Evolutionary conservation across 2,888 invertebrate species (phyloP).

Genomic region (Patella caerulea): DNA sequence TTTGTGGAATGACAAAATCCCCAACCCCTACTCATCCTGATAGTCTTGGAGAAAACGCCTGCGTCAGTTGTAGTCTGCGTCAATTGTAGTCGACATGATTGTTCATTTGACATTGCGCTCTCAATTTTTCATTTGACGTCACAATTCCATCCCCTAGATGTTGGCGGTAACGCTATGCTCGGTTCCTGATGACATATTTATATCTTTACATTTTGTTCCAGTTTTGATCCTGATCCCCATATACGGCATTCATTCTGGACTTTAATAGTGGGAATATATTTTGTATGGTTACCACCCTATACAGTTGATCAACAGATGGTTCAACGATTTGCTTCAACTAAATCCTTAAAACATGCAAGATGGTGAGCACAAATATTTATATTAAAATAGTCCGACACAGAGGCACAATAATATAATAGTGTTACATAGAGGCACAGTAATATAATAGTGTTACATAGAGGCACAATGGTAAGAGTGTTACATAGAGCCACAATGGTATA

Average conservation of each 20-base stretch:
- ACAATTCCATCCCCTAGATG: background rate
- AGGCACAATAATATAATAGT: no score
- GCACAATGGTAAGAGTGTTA: no score
- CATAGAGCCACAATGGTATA: no score
- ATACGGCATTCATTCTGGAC: conserved; percentile 60
- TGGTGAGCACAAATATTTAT: conserved; percentile 34
- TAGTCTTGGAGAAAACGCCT: no score
- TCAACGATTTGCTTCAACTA: conserved; percentile 54
- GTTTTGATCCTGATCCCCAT: conserved; percentile 55
- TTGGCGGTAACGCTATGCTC: background rate
- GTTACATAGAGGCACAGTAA: no score
- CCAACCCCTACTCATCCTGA: no score
- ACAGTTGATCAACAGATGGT: conserved; percentile 62
- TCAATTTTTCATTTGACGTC: background rate
- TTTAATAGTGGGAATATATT: conserved; percentile 51
- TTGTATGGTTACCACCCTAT: conserved; percentile 56
- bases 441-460: no score
- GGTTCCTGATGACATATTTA: background rate
- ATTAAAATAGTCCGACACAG: no score
- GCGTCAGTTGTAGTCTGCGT: no score
- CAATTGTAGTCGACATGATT: no score
- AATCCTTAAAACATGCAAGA: conserved; percentile 48
- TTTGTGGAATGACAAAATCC: no score
- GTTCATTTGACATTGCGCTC: background rate
- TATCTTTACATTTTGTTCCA: conserved; percentile 23